Evolutionary conservation across 2,113 vertebrate genomes (phyloP).

Genomic region (Cricetomys ansorgei): DNA sequence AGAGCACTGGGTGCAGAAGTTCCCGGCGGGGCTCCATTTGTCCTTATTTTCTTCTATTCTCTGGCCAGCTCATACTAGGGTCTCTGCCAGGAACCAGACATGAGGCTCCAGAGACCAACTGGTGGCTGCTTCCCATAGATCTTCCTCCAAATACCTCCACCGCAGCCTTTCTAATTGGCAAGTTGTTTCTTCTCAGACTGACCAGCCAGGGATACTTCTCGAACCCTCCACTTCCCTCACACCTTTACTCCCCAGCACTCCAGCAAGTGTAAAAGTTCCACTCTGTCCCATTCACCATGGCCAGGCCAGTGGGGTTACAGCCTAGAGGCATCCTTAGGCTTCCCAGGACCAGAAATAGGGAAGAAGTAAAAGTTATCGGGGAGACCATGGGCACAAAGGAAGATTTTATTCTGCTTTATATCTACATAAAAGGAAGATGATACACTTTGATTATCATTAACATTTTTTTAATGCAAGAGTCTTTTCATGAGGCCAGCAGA

Average conservation of each 20-base stretch:
- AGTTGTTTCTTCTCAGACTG: neutral
- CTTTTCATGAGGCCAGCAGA: neutral
- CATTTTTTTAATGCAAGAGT: neutral
- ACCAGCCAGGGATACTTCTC: neutral
- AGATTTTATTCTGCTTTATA: neutral
- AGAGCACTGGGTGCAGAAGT: neutral
- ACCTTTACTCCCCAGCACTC: neutral
- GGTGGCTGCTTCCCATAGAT: neutral
- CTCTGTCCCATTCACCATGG: neutral
- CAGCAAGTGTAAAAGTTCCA: neutral
- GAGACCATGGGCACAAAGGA: neutral
- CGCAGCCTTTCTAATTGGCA: neutral
- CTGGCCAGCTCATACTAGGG: neutral
- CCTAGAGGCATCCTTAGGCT: neutral
- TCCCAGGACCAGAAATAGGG: neutral
- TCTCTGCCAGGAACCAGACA: neutral
- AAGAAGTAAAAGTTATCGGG: neutral
- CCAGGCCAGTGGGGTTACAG: neutral
- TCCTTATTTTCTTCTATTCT: neutral
- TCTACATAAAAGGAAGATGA: neutral
- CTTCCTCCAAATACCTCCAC: neutral
- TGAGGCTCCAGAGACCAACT: neutral
- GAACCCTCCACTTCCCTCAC: neutral
- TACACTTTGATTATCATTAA: neutral
- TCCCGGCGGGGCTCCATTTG: rapidly evolving